Evolutionary conservation across 2,888 invertebrate species (phyloP), one percentile per base, ranked within the genome.

Genomic region (Leucophora obtusa): DNA sequence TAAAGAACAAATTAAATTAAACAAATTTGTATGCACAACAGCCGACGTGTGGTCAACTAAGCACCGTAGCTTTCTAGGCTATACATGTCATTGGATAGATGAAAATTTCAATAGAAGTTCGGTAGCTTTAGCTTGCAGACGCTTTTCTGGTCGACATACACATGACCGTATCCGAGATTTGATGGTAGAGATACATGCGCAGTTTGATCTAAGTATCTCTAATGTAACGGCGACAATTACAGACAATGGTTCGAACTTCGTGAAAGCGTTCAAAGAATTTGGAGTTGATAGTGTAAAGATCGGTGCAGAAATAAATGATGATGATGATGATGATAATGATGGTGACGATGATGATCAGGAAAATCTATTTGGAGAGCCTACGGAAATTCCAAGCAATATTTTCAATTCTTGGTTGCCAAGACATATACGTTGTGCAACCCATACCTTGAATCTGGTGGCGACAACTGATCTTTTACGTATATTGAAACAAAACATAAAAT

Each of bases 381-480:
- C n/a, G n/a, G n/a, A n/a, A n/a, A 28, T 68, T 54, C 38, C 53
- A 66, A 47, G 65, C 54, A 62, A 76, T 24, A 43, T 74, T 18
- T 68, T 28, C 7, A 60, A 78, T 8, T 18, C 47, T 28, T 72
- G n/a, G 43, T 60, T 79, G 17, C 70, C 82, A 21, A 72, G 75
- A 18, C 68, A 76, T 38, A 38, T 66, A 10, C 70, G 43, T 71
- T 79, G 79, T 69, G 79, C 72, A 28, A 79, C 59, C n/a, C 76
- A 82, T 21, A 65, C 70, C 28, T 51, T 82, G 15, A 76, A 76
- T 75, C 60, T 79, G 43, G n/a, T 82, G n/a, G 72, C 76, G 9
- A 72, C 71, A 62, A 72, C 65, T 24, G 73, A 81, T 65, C 54
- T 81, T 38, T 69, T 56, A 33, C 15, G 21, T 21, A 59, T 71